These are phyloP conservation scores for Dorcus hopei DNA, from an alignment of 2,888 invertebrate species.

Conservation along the genomic window DNA sequence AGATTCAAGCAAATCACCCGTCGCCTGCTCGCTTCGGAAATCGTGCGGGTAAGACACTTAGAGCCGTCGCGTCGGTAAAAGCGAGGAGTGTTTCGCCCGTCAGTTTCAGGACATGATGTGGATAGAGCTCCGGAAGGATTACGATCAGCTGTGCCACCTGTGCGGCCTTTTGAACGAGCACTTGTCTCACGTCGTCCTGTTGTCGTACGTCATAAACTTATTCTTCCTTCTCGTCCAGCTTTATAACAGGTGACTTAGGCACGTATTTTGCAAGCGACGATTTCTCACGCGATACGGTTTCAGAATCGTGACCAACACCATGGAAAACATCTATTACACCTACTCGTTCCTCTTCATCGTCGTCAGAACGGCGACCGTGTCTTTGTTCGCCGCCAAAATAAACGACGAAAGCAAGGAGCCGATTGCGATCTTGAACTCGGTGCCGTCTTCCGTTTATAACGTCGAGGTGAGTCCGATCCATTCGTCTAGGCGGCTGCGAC, in stretches of 20 bases:
- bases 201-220: slow-evolving; percentile 67
- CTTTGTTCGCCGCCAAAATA: slow-evolving; percentile 39
- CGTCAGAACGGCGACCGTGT: slow-evolving; percentile 35
- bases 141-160: slow-evolving; percentile 59
- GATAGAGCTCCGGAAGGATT: slow-evolving; percentile 63
- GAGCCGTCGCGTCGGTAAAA: slow-evolving; percentile 60
- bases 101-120: slow-evolving; percentile 47
- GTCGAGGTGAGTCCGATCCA: slow-evolving; percentile 18
- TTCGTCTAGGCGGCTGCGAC: background rate
- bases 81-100: slow-evolving; percentile 39
- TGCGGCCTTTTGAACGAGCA: slow-evolving; percentile 59
- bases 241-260: slow-evolving; percentile 55
- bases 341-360: slow-evolving; percentile 43
- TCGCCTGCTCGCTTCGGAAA: slow-evolving; percentile 21
- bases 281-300: background rate
- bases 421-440: slow-evolving; percentile 56
- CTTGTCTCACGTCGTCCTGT: slow-evolving; percentile 61
- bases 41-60: slow-evolving; percentile 17
- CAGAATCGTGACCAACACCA: slow-evolving; percentile 15
- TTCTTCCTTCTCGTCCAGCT: slow-evolving; percentile 71
- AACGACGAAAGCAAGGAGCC: slow-evolving; percentile 41
- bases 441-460: slow-evolving; percentile 61
- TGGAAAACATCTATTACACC: slow-evolving; percentile 35
- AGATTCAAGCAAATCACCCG: slow-evolving; percentile 38
- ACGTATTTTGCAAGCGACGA: background rate